Conservation (phyloP, 1,140 invertebrate species). For the Micrasema minimum region DNA sequence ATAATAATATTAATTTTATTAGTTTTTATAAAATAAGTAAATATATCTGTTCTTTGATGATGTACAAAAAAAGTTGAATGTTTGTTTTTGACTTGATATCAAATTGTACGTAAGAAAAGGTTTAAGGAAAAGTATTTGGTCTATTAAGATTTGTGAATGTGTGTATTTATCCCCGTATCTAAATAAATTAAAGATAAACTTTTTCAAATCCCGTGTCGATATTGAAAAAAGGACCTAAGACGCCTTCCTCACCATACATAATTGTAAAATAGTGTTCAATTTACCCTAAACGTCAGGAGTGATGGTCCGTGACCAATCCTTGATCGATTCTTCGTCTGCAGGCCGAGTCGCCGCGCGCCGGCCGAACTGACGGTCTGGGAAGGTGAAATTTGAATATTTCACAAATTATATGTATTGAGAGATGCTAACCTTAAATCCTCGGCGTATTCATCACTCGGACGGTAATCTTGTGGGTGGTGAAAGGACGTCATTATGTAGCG, state of each 20-base stretch:
- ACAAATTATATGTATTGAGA: constrained; percentile 32
- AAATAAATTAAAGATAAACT: too few species aligned
- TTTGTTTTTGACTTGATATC: too few species aligned
- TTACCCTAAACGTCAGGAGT: constrained; percentile 19
- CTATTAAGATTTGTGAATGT: too few species aligned
- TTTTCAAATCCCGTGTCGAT: too few species aligned
- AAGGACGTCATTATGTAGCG: neutral
- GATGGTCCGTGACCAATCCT: constrained; percentile 30
- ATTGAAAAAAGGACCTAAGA: neutral
- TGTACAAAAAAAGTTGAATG: too few species aligned
- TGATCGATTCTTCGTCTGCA: constrained; percentile 26
- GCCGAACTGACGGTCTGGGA: constrained; percentile 8
- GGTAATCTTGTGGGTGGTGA: constrained; percentile 6
- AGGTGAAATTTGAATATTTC: constrained; percentile 36
- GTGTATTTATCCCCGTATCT: too few species aligned
- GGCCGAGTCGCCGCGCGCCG: neutral
- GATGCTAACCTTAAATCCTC: constrained; percentile 5
- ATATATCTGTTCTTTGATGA: too few species aligned
- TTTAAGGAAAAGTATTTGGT: too few species aligned
- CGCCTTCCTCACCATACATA: constrained; percentile 13
- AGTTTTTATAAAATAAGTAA: too few species aligned
- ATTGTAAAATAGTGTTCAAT: constrained; percentile 24
- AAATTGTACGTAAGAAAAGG: too few species aligned
- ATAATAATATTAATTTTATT: too few species aligned
- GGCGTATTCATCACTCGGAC: constrained; percentile 14